Evolutionary conservation across 2,888 invertebrate species (phyloP).

Genomic region (Hylaea fasciaria): DNA sequence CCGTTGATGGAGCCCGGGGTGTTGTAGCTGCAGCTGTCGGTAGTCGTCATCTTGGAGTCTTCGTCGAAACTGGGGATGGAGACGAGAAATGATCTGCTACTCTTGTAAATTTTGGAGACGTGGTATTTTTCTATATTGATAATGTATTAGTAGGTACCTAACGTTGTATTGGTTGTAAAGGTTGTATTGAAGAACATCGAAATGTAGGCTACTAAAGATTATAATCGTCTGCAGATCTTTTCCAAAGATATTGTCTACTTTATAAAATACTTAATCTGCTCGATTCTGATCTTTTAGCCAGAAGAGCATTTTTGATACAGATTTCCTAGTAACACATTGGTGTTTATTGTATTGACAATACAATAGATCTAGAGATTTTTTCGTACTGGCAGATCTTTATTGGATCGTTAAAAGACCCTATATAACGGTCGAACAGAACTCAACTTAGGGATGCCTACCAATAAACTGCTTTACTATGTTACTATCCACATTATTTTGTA

Average conservation of each 20-base stretch:
- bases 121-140: neutral
- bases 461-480: conserved; percentile 12
- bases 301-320: too few species aligned
- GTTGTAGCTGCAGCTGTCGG: conserved; percentile 84
- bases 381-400: neutral
- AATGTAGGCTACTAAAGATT: too few species aligned
- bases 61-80: conserved; percentile 72
- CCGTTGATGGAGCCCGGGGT: conserved; percentile 84
- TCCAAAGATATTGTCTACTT: too few species aligned
- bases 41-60: conserved; percentile 85
- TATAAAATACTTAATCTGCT: too few species aligned
- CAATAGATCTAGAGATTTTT: too few species aligned
- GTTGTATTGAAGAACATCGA: too few species aligned
- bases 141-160: too few species aligned
- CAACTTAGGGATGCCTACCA: neutral
- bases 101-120: neutral
- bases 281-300: too few species aligned
- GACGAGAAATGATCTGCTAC: neutral
- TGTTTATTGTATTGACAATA: too few species aligned
- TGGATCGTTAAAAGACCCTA: neutral
- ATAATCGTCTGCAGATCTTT: too few species aligned
- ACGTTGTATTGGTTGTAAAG: too few species aligned
- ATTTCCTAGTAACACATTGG: too few species aligned
- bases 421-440: neutral
- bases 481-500: neutral